Conservation (phyloP, 1,140 invertebrate species). For the Pentalonia nigronervosa region DNA sequence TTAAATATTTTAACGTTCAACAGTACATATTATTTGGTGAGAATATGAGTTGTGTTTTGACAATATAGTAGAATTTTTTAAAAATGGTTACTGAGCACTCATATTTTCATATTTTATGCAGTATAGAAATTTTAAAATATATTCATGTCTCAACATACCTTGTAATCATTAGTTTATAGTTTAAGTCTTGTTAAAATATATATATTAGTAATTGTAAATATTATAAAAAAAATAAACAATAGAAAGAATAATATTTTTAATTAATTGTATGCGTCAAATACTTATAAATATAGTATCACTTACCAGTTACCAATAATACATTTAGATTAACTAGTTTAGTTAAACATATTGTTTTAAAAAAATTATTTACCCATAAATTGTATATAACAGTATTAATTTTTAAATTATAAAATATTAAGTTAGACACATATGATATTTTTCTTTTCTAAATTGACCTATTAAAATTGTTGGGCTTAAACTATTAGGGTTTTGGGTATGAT, state of each 20-base stretch:
- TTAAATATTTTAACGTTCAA: background rate
- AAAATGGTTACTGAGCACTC: background rate
- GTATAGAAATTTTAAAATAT: background rate
- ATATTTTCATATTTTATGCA: background rate
- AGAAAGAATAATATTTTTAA: background rate
- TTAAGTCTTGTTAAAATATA: background rate
- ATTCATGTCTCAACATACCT: background rate
- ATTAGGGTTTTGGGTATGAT: too few species aligned
- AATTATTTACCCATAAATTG: background rate
- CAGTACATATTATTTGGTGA: background rate
- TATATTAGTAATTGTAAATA: background rate
- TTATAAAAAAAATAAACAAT: background rate
- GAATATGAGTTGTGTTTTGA: background rate
- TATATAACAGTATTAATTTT: background rate
- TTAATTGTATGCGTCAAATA: background rate
- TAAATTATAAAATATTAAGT: background rate
- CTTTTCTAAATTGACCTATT: background rate
- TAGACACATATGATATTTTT: background rate
- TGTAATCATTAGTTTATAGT: background rate
- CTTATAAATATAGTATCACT: background rate
- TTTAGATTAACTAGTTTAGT: background rate
- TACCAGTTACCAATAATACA: background rate
- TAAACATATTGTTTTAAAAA: background rate
- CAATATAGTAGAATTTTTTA: background rate
- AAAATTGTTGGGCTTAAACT: too few species aligned